phyloP scores from a whole-genome alignment of 2,888 invertebrate species.

The Cheiracanthium punctorium region DNA sequence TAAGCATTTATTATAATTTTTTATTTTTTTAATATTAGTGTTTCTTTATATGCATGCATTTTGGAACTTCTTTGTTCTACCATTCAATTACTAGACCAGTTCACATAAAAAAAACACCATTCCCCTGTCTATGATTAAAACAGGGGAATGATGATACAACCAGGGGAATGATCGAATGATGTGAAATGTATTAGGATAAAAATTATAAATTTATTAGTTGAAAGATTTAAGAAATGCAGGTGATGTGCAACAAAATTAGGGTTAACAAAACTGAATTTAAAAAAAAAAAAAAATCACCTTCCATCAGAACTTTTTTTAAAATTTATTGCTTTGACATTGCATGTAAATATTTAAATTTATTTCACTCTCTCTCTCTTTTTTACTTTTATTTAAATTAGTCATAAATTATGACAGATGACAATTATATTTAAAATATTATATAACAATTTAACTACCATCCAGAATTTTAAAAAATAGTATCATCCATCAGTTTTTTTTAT shows the following conservation, averaged over 20 bases:
- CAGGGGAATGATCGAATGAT: neutral
- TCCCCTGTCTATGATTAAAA: conserved; percentile 1
- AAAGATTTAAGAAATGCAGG: too few relatives aligned
- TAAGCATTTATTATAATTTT: neutral
- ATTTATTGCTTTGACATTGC: too few relatives aligned
- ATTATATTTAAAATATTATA: too few relatives aligned
- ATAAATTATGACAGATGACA: too few relatives aligned
- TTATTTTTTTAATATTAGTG: neutral
- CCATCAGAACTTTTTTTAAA: too few relatives aligned
- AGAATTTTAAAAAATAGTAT: neutral
- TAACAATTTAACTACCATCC: too few relatives aligned
- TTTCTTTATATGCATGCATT: neutral
- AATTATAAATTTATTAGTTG: too few relatives aligned
- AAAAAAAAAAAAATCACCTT: too few relatives aligned
- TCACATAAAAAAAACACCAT: neutral
- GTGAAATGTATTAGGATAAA: neutral
- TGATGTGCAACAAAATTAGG: neutral
- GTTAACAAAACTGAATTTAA: conserved; percentile 4
- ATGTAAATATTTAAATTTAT: too few relatives aligned
- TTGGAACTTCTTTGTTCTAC: neutral
- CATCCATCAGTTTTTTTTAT: neutral
- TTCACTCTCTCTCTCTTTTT: too few relatives aligned
- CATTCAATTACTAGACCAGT: neutral
- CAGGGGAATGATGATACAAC: neutral
- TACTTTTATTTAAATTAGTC: too few relatives aligned